phyloP scores from a whole-genome alignment of 2,113 vertebrate genomes.

The Hydrolagus affinis region DNA sequence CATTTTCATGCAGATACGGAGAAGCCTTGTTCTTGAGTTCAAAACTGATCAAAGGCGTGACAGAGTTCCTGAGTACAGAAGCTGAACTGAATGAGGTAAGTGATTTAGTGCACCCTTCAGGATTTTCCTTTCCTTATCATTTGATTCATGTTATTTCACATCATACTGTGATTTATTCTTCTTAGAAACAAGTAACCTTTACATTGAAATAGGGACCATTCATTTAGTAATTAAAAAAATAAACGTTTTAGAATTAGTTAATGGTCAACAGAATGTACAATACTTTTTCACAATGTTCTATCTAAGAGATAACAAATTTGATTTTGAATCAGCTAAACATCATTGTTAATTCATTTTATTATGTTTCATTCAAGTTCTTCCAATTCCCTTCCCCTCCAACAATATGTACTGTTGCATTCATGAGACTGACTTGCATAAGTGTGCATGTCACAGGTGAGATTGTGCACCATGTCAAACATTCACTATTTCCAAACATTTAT shows the following conservation, averaged over 20 bases:
- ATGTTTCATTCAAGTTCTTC: too few relatives aligned
- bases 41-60: slow-evolving; percentile 89
- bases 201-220: too few relatives aligned
- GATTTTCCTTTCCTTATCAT: slow-evolving; percentile 8
- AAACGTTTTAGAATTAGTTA: too few relatives aligned
- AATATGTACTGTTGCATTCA: neutral
- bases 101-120: slow-evolving; percentile 33
- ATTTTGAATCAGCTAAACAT: too few relatives aligned
- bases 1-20: slow-evolving; percentile 67
- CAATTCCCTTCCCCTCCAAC: neutral
- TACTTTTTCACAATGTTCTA: too few relatives aligned
- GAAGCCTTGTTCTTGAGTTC: slow-evolving; percentile 97
- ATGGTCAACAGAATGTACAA: too few relatives aligned
- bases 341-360: too few relatives aligned
- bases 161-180: too few relatives aligned
- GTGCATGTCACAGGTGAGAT: neutral
- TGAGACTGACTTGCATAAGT: neutral
- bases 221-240: too few relatives aligned
- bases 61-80: slow-evolving; percentile 92
- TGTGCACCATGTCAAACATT: neutral
- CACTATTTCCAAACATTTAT: neutral
- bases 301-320: too few relatives aligned
- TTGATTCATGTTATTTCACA: too few relatives aligned
- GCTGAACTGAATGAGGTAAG: slow-evolving; percentile 82
- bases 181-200: too few relatives aligned